Evolutionary conservation across 2,113 vertebrate genomes (phyloP).

Genomic region (Leucopternis melanops): DNA sequence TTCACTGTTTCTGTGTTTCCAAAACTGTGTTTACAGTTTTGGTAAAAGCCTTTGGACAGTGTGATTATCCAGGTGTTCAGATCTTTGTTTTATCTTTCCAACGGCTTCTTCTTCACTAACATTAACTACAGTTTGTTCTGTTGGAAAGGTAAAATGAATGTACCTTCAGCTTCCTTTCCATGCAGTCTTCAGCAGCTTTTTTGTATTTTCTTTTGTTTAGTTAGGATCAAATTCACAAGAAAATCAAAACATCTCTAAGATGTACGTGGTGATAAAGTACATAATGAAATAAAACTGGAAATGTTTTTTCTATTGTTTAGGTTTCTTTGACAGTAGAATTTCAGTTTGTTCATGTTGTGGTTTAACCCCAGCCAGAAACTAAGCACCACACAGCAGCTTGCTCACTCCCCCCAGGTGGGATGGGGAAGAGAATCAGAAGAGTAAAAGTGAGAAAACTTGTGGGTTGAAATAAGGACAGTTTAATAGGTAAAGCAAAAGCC

Average conservation of each 20-base stretch:
- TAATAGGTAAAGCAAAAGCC: no score
- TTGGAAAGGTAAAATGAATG: neutral
- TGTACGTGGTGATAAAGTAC: neutral
- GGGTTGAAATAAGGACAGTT: no score
- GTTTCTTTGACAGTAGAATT: neutral
- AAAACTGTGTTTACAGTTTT: neutral
- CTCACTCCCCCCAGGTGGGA: no score
- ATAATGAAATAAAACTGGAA: neutral
- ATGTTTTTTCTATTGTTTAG: neutral
- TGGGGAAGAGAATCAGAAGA: no score
- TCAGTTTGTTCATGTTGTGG: neutral
- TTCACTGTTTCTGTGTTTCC: neutral
- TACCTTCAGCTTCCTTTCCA: neutral
- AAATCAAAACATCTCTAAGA: neutral
- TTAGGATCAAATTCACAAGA: neutral
- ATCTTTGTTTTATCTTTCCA: conserved; percentile 32
- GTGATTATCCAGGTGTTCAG: neutral
- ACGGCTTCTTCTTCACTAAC: neutral
- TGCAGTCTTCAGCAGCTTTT: neutral
- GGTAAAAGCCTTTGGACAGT: neutral
- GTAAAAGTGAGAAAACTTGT: no score
- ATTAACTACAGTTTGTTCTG: neutral
- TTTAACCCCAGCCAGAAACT: no score
- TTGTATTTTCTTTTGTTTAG: neutral
- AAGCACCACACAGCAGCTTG: no score